These are phyloP conservation scores for Hyppa rectilinea DNA, from an alignment of 2,888 invertebrate species.

Conservation along the genomic window DNA sequence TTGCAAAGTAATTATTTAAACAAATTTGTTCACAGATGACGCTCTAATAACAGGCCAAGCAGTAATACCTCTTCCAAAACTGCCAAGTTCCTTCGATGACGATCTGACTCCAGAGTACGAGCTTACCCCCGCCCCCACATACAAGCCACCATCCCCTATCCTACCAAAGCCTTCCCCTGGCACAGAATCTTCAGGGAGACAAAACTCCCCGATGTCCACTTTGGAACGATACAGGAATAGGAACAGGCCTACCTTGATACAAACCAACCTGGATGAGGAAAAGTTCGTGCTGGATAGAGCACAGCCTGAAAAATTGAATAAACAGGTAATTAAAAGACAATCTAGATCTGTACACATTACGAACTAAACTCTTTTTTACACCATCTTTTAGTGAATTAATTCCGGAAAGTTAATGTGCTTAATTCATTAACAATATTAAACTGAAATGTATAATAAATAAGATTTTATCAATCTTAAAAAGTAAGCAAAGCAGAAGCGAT, in stretches of 20 bases:
- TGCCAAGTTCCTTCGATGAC: constrained; percentile 90
- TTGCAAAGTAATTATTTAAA: background rate
- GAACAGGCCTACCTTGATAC: constrained; percentile 83
- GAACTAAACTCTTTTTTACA: too few relatives aligned
- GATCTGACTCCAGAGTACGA: constrained; percentile 83
- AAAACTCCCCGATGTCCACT: constrained; percentile 86
- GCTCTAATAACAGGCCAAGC: constrained; percentile 92
- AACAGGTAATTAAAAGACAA: constrained; percentile 77
- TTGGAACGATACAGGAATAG: constrained; percentile 86
- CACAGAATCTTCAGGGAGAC: constrained; percentile 72
- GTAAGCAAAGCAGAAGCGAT: background rate
- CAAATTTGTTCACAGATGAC: constrained; percentile 85
- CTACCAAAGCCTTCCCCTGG: constrained; percentile 76
- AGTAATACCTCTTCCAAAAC: constrained; percentile 92
- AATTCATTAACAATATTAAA: background rate
- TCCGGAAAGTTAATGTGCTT: background rate
- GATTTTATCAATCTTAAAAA: background rate
- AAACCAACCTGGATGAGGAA: constrained; percentile 90
- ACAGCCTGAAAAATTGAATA: constrained; percentile 90
- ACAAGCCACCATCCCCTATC: constrained; percentile 82
- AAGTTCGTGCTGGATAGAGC: constrained; percentile 93
- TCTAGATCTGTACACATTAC: too few relatives aligned
- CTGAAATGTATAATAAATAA: background rate
- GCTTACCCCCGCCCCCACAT: constrained; percentile 75
- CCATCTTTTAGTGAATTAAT: background rate